Percentiles rank a stretch among this genome's conserved stretches.
These are phyloP conservation scores for Parazoanthus swiftii DNA, from an alignment of 92 coral and sea anemone species.

Conservation along the genomic window DNA sequence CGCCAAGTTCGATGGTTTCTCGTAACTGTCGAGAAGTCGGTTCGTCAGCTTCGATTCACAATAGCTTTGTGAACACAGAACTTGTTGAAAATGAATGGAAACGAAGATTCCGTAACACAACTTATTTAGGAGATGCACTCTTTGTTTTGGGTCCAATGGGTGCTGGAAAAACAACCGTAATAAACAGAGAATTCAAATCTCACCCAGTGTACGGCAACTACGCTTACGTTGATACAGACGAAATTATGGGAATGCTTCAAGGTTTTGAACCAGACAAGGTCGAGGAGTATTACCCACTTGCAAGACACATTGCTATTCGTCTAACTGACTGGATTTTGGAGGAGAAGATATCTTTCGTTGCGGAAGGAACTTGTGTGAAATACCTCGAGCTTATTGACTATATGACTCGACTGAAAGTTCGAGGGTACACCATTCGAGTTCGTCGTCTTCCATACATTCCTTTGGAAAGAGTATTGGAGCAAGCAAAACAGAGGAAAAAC, in stretches of 20 bases:
- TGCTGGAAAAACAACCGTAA: conserved; percentile 91
- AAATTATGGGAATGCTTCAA: conserved; percentile 89
- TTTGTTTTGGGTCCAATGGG: conserved; percentile 99
- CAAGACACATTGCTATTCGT: conserved; percentile 85
- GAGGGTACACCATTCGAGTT: conserved; percentile 80
- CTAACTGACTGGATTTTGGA: conserved; percentile 98
- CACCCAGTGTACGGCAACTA: conserved; percentile 76
- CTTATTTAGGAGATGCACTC: conserved; percentile 82
- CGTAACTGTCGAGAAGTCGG: conserved; percentile 1
- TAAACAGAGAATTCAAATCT: conserved; percentile 77
- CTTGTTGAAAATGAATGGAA: conserved; percentile 85
- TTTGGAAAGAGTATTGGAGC: conserved; percentile 62
- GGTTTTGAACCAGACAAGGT: conserved; percentile 88
- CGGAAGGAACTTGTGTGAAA: conserved; percentile 98
- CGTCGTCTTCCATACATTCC: conserved; percentile 77
- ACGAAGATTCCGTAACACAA: conserved; percentile 69
- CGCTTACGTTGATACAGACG: conserved; percentile 97
- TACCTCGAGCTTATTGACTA: conserved; percentile 83
- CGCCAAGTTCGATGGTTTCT: conserved; percentile 26
- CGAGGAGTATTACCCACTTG: conserved; percentile 88
- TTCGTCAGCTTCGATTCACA: neutral
- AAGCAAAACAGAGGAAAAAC: conserved; percentile 81
- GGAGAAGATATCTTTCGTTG: conserved; percentile 90
- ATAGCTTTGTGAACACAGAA: conserved; percentile 50
- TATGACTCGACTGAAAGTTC: conserved; percentile 80